These are phyloP conservation scores for Hypomecis punctinalis DNA, from an alignment of 2,888 invertebrate genomes.

Conservation along the genomic window DNA sequence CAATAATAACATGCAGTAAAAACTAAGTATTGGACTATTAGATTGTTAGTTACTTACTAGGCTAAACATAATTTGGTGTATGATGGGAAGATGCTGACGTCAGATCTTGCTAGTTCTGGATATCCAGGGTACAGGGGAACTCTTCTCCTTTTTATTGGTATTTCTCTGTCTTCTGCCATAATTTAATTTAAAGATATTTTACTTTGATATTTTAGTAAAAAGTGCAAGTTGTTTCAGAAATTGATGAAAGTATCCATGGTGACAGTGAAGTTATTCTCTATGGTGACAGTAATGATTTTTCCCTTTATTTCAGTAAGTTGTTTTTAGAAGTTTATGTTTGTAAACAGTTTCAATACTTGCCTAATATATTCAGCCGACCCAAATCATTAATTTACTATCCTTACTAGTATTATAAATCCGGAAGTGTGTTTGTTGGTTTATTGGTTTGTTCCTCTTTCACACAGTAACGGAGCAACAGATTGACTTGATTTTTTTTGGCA, in stretches of 20 bases:
- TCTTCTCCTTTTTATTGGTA: slow-evolving; percentile 52
- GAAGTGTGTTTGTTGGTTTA: no score
- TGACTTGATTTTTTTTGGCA: no score
- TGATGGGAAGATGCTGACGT: slow-evolving; percentile 86
- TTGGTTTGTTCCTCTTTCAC: no score
- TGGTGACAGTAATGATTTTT: neutral
- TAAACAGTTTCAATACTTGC: no score
- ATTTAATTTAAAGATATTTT: neutral
- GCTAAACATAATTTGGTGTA: slow-evolving; percentile 84
- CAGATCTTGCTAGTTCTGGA: slow-evolving; percentile 84
- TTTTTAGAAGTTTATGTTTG: no score
- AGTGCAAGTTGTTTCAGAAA: neutral
- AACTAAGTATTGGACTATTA: no score
- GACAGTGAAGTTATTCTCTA: neutral
- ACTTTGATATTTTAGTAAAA: neutral
- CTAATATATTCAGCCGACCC: no score
- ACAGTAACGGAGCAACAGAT: no score
- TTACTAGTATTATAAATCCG: no score
- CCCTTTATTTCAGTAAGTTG: no score
- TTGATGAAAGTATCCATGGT: slow-evolving; percentile 10
- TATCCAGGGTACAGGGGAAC: slow-evolving; percentile 76
- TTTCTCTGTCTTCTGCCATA: slow-evolving; percentile 37
- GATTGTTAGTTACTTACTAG: slow-evolving; percentile 82
- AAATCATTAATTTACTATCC: no score
- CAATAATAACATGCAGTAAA: no score